A percentile compares a stretch with the other conserved stretches of the same genome.
Evolutionary conservation across 2,113 vertebrate genomes (phyloP).

Genomic region (human (Homo sapiens)): GRCh38 chr14:54194501-54195000

Average conservation of each 20-base stretch:
- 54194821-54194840: conserved; percentile 63
- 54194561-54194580: conserved; percentile 1
- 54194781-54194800: conserved; percentile 58
- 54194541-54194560: not conserved
- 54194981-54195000: conserved; percentile 65
- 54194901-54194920: conserved; percentile 59
- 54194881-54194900: conserved; percentile 66
- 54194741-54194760: conserved; percentile 64
- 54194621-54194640: not conserved
- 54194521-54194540: not conserved
- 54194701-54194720: conserved; percentile 47
- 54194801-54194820: conserved; percentile 68
- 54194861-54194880: conserved; percentile 65
- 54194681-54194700: conserved; percentile 66
- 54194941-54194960: conserved; percentile 68
- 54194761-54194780: conserved; percentile 67
- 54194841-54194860: conserved; percentile 69
- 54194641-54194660: conserved; percentile 53
- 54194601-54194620: not conserved
- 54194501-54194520: not conserved
- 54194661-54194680: conserved; percentile 42
- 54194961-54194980: conserved; percentile 45
- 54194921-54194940: conserved; percentile 70
- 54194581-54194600: not conserved
- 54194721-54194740: conserved; percentile 54